These are phyloP conservation scores for Drosophila azteca DNA, from an alignment of 1,140 invertebrate genomes.

Conservation along the genomic window DNA sequence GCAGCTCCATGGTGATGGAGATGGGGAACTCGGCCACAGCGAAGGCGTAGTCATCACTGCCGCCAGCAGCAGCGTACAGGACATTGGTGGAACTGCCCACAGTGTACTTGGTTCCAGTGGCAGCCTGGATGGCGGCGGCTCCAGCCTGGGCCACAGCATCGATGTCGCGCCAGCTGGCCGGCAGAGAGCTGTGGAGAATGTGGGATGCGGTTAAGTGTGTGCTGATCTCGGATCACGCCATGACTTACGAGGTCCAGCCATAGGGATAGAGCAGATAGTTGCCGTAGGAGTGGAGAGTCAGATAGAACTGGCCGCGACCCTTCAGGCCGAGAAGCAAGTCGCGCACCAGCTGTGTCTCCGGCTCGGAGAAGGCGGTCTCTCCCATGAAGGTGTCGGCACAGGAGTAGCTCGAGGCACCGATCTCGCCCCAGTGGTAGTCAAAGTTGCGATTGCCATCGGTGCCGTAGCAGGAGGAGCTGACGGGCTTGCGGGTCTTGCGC, in stretches of 20 bases:
- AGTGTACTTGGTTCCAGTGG: slow-evolving; percentile 85
- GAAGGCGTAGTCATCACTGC: slow-evolving; percentile 88
- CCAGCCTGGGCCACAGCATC: slow-evolving; percentile 84
- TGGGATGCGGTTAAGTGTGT: neutral
- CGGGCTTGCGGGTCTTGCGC: slow-evolving; percentile 84
- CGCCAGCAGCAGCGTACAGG: slow-evolving; percentile 85
- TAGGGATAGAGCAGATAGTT: slow-evolving; percentile 89
- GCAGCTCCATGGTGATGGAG: slow-evolving; percentile 89
- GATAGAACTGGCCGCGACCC: slow-evolving; percentile 86
- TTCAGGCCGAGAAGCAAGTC: slow-evolving; percentile 84
- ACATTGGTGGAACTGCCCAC: slow-evolving; percentile 87
- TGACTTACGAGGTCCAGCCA: slow-evolving; percentile 86
- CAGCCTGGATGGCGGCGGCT: slow-evolving; percentile 82
- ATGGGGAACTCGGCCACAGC: slow-evolving; percentile 86
- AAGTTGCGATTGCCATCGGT: slow-evolving; percentile 89
- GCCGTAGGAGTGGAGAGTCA: slow-evolving; percentile 89
- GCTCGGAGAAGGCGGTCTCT: slow-evolving; percentile 88
- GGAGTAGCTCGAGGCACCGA: slow-evolving; percentile 87
- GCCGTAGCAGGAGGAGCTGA: slow-evolving; percentile 84
- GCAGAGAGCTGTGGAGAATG: slow-evolving; percentile 53
- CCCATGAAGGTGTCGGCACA: slow-evolving; percentile 89
- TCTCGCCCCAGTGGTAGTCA: slow-evolving; percentile 87
- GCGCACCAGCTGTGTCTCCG: slow-evolving; percentile 85
- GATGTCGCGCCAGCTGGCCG: slow-evolving; percentile 70
- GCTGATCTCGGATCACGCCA: neutral